Evolutionary conservation across 2,888 invertebrate genomes (phyloP).

Genomic region (Syrphus vitripennis): DNA sequence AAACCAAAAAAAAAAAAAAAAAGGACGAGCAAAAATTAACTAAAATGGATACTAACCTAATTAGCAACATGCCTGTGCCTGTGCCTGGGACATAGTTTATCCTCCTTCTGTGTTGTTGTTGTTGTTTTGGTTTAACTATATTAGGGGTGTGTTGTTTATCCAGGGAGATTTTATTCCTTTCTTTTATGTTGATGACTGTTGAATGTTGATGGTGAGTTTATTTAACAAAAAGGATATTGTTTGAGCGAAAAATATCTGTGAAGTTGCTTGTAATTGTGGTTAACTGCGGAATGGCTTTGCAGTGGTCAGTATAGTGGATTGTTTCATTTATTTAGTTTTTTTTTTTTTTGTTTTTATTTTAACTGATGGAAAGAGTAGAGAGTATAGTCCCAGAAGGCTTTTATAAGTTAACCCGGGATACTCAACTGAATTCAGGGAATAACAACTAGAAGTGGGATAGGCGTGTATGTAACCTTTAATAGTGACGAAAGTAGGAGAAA

Average conservation of each 20-base stretch:
- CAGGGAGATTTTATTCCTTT: neutral
- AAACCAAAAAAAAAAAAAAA: neutral
- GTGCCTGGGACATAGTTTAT: constrained; percentile 38
- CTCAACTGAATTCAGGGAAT: neutral
- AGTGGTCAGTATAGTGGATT: constrained; percentile 51
- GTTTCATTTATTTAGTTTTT: constrained; percentile 21
- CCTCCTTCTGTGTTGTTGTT: neutral
- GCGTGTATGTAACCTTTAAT: neutral
- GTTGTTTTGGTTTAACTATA: neutral
- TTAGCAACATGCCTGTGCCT: constrained; percentile 47
- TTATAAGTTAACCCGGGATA: no score
- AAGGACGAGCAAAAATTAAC: constrained; percentile 49
- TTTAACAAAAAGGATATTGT: constrained; percentile 68
- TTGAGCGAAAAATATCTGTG: constrained; percentile 38
- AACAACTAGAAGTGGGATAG: neutral
- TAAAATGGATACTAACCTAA: constrained; percentile 66
- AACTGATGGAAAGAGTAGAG: neutral
- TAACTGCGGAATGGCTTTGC: constrained; percentile 39
- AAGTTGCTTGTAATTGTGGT: constrained; percentile 26
- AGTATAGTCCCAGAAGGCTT: constrained; percentile 28
- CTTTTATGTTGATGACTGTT: constrained; percentile 42
- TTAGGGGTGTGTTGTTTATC: neutral
- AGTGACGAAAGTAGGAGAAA: neutral
- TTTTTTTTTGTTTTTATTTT: neutral
- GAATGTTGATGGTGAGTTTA: constrained; percentile 57